These are phyloP conservation scores for Ommatoiulus sabulosus DNA, from an alignment of 2,888 invertebrate species.

Conservation along the genomic window DNA sequence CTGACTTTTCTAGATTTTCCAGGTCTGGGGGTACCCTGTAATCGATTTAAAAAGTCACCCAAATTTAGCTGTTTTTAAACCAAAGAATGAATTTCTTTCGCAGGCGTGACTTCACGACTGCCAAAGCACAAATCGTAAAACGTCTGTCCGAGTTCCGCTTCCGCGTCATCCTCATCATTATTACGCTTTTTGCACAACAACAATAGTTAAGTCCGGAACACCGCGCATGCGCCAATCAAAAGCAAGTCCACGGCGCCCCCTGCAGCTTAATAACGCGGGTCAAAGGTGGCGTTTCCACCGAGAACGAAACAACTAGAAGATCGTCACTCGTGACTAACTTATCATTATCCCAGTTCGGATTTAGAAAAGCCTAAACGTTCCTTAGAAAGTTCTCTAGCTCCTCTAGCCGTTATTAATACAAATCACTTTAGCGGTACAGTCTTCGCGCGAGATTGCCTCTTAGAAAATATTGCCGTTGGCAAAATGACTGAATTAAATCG, in stretches of 20 bases:
- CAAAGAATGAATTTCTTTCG: too few relatives aligned
- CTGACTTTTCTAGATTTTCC: too few relatives aligned
- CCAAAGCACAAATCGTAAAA: too few relatives aligned
- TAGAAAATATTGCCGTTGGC: neutral
- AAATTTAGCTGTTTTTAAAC: too few relatives aligned
- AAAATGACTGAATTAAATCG: slow-evolving; percentile 48
- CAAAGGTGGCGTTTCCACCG: neutral
- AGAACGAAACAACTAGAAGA: neutral
- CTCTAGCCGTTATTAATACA: slow-evolving; percentile 20
- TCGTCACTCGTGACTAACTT: neutral
- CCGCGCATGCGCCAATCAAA: neutral
- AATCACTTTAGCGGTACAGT: neutral
- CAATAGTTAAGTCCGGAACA: too few relatives aligned
- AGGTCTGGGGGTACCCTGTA: too few relatives aligned
- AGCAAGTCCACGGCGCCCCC: neutral
- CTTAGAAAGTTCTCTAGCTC: neutral
- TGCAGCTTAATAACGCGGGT: neutral
- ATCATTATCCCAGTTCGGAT: neutral
- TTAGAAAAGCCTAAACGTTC: neutral
- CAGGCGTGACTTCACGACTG: too few relatives aligned
- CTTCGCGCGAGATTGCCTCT: slow-evolving; percentile 26
- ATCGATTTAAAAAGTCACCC: too few relatives aligned
- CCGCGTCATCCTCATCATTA: too few relatives aligned
- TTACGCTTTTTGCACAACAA: too few relatives aligned
- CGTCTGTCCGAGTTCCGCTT: too few relatives aligned